These are phyloP conservation scores for Rosalia funebris DNA, from an alignment of 2,888 invertebrate genomes.

Conservation along the genomic window DNA sequence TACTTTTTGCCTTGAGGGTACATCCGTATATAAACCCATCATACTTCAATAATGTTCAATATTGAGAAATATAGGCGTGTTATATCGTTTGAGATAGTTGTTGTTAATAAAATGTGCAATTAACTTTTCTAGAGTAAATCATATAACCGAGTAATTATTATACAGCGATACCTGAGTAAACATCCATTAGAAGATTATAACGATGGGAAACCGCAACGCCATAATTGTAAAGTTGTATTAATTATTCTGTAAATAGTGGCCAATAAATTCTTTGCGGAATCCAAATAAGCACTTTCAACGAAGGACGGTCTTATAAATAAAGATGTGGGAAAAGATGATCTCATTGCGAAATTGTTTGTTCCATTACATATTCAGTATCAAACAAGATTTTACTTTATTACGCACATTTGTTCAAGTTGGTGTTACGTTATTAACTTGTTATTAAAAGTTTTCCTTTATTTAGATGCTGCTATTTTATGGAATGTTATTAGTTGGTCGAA, in stretches of 20 bases:
- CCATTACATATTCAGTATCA: background rate
- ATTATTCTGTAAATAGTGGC: slow-evolving; percentile 1
- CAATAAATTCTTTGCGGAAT: slow-evolving; percentile 14
- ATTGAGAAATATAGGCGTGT: background rate
- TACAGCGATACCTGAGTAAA: background rate
- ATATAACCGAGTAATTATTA: background rate
- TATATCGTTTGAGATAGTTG: background rate
- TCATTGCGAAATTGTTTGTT: slow-evolving; percentile 16
- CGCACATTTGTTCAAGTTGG: background rate
- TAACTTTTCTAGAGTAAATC: background rate
- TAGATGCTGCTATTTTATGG: too few relatives aligned
- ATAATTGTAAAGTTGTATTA: slow-evolving; percentile 9
- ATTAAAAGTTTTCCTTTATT: too few relatives aligned
- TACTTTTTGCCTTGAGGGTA: background rate
- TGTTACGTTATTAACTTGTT: too few relatives aligned
- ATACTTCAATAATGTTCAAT: background rate
- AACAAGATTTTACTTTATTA: background rate
- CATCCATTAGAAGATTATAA: slow-evolving; percentile 7
- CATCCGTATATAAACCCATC: background rate
- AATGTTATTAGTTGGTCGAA: too few relatives aligned
- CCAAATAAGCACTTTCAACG: slow-evolving; percentile 19
- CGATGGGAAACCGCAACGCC: slow-evolving; percentile 4
- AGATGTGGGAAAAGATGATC: slow-evolving; percentile 22
- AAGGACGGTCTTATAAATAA: slow-evolving; percentile 11
- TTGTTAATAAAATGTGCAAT: background rate